Evolutionary conservation across 2,113 vertebrate species (phyloP).

Genomic region (Cheilinus undulatus): DNA sequence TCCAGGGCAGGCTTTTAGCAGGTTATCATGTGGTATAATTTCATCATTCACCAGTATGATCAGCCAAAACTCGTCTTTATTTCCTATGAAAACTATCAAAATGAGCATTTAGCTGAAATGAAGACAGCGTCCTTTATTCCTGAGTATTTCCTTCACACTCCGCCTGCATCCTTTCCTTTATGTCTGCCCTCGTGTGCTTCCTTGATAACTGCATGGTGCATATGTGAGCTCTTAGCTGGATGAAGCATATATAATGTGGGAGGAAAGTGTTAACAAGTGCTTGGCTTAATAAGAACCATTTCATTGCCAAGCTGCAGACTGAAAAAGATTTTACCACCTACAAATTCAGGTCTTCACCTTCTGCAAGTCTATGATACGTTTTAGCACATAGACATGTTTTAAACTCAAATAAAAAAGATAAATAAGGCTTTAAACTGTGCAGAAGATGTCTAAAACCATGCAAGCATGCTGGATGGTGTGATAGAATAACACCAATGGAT

Average conservation of each 20-base stretch:
- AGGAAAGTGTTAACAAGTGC: neutral
- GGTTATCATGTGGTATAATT: neutral
- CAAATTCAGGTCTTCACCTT: neutral
- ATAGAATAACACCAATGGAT: too few relatives aligned
- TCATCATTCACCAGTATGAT: neutral
- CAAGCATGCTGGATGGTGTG: too few relatives aligned
- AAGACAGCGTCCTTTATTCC: neutral
- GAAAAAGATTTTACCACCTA: neutral
- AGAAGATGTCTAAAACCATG: too few relatives aligned
- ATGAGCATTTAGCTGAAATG: neutral
- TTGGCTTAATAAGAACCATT: neutral
- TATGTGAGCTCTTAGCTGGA: neutral
- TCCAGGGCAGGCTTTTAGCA: neutral
- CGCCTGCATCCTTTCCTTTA: neutral
- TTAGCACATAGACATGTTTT: neutral
- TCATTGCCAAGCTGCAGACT: neutral
- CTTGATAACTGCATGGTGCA: neutral
- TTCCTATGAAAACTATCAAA: neutral
- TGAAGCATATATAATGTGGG: neutral
- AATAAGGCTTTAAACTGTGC: too few relatives aligned
- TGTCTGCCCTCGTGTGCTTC: neutral
- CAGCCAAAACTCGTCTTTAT: neutral
- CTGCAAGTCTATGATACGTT: neutral
- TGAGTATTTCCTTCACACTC: neutral
- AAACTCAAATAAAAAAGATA: neutral